phyloP scores from a whole-genome alignment of 2,113 vertebrate genomes.

The Oryctolagus cuniculus region DNA sequence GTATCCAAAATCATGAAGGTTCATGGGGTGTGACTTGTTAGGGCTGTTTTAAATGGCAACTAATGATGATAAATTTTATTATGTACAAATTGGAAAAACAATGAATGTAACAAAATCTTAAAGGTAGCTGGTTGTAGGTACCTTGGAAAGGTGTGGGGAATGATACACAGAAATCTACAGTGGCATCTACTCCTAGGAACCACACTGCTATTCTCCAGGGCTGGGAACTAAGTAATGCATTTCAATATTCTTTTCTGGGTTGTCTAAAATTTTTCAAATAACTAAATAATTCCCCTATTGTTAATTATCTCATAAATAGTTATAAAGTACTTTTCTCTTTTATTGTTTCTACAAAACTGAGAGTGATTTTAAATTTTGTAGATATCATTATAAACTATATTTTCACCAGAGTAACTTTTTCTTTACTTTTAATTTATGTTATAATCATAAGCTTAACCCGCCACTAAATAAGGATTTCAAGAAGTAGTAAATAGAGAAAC shows the following conservation, averaged over 20 bases:
- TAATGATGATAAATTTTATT: constrained; percentile 15
- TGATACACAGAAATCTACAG: not conserved
- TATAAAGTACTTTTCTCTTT: not conserved
- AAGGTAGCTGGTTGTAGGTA: not conserved
- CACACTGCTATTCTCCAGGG: not conserved
- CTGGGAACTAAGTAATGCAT: not conserved
- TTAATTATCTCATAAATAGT: constrained; percentile 14
- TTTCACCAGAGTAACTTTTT: not conserved
- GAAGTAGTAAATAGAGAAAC: too few relatives aligned
- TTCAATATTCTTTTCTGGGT: constrained; percentile 2
- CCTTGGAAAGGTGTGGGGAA: not conserved
- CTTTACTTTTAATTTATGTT: too few relatives aligned
- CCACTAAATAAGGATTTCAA: too few relatives aligned
- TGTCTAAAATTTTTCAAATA: constrained; percentile 16
- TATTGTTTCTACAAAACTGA: constrained; percentile 8
- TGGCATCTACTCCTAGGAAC: not conserved
- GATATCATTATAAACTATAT: not conserved
- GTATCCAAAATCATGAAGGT: not conserved
- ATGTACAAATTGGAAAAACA: not conserved
- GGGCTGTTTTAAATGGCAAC: not conserved
- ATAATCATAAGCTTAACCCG: too few relatives aligned
- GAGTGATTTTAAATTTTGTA: not conserved
- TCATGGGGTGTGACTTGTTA: not conserved
- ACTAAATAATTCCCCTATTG: not conserved
- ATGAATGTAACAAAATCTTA: not conserved